A percentile compares a stretch with the other conserved stretches of the same genome.
Conservation (phyloP, 1,140 invertebrate species). For the Himalopsyche phryganea region DNA sequence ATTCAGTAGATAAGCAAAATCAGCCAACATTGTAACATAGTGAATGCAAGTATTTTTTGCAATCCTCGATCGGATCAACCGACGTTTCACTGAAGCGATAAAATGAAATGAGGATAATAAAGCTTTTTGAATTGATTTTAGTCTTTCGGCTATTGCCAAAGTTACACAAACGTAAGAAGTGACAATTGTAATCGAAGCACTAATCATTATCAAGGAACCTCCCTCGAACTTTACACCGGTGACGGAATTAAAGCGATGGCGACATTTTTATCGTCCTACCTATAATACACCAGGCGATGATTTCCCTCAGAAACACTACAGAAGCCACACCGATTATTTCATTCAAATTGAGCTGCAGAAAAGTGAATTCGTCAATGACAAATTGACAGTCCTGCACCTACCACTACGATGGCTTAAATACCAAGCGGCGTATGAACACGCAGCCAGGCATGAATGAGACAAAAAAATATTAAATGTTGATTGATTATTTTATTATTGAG, state of each 20-base stretch:
- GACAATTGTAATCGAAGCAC: background rate
- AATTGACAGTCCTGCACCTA: slow-evolving; percentile 25
- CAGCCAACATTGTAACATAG: slow-evolving; percentile 15
- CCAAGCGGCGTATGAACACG: slow-evolving; percentile 19
- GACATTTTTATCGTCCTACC: slow-evolving; percentile 8
- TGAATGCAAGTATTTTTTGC: slow-evolving; percentile 5
- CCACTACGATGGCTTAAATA: slow-evolving; percentile 21
- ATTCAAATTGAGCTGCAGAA: slow-evolving; percentile 21
- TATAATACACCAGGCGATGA: slow-evolving; percentile 17
- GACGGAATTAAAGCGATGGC: background rate
- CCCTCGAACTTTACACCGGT: slow-evolving; percentile 15
- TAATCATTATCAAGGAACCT: slow-evolving; percentile 21
- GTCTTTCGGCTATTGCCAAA: too few species aligned
- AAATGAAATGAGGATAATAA: background rate
- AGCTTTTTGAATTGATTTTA: background rate
- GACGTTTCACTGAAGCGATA: background rate
- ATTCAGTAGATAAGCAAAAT: slow-evolving; percentile 21
- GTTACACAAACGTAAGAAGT: too few species aligned
- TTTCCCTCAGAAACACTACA: slow-evolving; percentile 10
- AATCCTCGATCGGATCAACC: background rate
- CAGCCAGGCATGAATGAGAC: slow-evolving; percentile 18
- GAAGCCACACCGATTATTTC: slow-evolving; percentile 21
- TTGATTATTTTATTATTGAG: too few species aligned
- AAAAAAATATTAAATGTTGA: background rate
- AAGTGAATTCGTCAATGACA: slow-evolving; percentile 26